Percentiles rank a stretch among this genome's conserved stretches.
Conservation (phyloP, 2,797 vertebrate species). For the Crypturellus tataupa region DNA sequence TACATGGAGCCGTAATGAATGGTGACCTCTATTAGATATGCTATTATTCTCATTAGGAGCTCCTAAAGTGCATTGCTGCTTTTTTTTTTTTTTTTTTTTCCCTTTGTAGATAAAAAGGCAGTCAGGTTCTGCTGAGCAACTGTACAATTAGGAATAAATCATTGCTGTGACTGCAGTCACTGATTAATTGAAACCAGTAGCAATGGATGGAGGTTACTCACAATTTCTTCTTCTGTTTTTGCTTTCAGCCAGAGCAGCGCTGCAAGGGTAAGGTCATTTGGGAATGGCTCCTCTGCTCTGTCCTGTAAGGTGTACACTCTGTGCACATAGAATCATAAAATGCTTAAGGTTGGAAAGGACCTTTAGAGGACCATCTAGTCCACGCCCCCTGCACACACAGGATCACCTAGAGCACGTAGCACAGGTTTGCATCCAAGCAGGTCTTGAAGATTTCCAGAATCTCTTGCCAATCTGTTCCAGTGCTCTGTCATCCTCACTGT, state of each 20-base stretch:
- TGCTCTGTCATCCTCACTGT: too few species aligned
- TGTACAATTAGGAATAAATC: conserved; percentile 9
- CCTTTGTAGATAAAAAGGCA: background rate
- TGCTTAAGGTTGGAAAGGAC: too few species aligned
- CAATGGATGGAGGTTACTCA: background rate
- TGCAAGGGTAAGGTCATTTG: background rate
- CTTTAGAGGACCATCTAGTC: too few species aligned
- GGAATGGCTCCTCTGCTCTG: background rate
- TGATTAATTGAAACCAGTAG: background rate
- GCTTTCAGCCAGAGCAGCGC: background rate
- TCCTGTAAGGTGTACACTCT: too few species aligned
- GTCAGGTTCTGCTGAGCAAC: conserved; percentile 9
- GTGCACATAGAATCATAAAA: too few species aligned
- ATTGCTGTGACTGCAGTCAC: background rate
- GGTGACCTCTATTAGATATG: background rate
- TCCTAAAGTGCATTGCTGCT: background rate
- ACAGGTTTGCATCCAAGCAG: too few species aligned
- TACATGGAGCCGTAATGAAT: background rate
- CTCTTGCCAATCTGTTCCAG: too few species aligned
- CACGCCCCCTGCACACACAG: too few species aligned
- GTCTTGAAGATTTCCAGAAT: too few species aligned
- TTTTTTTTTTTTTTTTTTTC: background rate
- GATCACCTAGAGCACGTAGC: too few species aligned
- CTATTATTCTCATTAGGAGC: conserved; percentile 2
- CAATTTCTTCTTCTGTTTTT: background rate